Conservation (phyloP, 2,113 vertebrate genomes). For the Aplodontia rufa region DNA sequence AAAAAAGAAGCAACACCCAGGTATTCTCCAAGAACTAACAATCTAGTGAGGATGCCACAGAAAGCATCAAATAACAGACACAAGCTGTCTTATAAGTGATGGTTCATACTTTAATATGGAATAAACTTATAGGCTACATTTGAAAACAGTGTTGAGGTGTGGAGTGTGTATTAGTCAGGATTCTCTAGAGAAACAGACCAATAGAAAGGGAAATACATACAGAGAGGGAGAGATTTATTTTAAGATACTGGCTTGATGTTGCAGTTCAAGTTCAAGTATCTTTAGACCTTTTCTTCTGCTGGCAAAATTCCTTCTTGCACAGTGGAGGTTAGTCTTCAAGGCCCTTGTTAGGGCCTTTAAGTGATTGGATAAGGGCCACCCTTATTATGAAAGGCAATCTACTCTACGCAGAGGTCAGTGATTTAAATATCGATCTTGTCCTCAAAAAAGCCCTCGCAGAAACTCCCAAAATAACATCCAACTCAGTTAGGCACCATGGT, state of each 20-base stretch:
- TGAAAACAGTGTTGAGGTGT: background rate
- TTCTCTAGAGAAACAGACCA: slow-evolving; percentile 21
- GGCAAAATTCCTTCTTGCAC: background rate
- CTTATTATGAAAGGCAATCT: background rate
- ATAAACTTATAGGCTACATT: background rate
- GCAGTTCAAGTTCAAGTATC: background rate
- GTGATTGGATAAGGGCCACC: background rate
- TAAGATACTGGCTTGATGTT: background rate
- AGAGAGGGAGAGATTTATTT: background rate
- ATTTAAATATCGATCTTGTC: background rate
- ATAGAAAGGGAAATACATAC: background rate
- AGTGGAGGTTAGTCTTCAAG: background rate
- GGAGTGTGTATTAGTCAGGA: background rate
- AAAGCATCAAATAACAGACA: background rate
- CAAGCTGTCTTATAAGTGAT: background rate
- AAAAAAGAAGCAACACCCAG: background rate
- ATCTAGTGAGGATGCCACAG: background rate
- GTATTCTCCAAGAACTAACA: background rate
- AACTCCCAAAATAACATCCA: background rate
- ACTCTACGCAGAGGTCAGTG: background rate
- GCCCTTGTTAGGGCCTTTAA: background rate
- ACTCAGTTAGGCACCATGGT: background rate
- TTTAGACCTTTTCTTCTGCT: background rate
- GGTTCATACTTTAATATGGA: background rate
- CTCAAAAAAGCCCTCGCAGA: background rate